Evolutionary conservation across 2,888 invertebrate species (phyloP), one percentile per base, ranked within the genome.

Genomic region (Trichogramma dendrolimi): DNA sequence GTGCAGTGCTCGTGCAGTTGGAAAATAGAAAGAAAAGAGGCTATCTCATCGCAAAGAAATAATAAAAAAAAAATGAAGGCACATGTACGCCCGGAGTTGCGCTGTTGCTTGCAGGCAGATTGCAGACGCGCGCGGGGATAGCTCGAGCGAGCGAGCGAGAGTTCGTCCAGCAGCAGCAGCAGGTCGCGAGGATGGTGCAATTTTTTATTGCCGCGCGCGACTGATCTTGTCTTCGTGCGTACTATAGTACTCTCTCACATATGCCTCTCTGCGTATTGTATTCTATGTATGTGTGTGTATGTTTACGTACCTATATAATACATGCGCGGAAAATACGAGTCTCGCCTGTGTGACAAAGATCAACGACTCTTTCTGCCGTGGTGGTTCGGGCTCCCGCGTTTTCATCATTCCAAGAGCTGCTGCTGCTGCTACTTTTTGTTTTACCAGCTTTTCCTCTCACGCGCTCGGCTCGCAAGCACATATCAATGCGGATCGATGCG

Each of bases 301-400:
- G 60, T 65, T 65, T 62, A 64, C 62, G 27, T 27, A 27, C 27
- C 27, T 27, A 27, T 27, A 27, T 27, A 27, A 27, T 27, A 27
- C 27, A 27, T 27, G 27, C 27, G 27, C 27, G 60, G 56, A 62
- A 64, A 64, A 60, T 38, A 43, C 48, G 53, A 58, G 52, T 59
- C 60, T 62, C 62, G 60, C 52, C 55, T 6, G 42, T 58, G 57
- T 57, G 61, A 60, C 65, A 65, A 62, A 65, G 60, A 65, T 65
- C 65, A 60, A 60, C 62, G 58, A 11, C 48, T 48, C 41, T 38
- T 2, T 27, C 27, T 27, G 27, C 27, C 27, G 27, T 3, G 27
- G 27, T 27, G 27, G 6, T 39, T 5, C 6, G 11, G 4, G 4
- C 49, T 8, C 51, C 8, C 39, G 6, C 43, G 4, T 11, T 51